Percentiles rank a stretch among this genome's conserved stretches.
These are phyloP conservation scores for Trichonephila inaurata DNA, from an alignment of 1,140 invertebrate species.

Conservation along the genomic window DNA sequence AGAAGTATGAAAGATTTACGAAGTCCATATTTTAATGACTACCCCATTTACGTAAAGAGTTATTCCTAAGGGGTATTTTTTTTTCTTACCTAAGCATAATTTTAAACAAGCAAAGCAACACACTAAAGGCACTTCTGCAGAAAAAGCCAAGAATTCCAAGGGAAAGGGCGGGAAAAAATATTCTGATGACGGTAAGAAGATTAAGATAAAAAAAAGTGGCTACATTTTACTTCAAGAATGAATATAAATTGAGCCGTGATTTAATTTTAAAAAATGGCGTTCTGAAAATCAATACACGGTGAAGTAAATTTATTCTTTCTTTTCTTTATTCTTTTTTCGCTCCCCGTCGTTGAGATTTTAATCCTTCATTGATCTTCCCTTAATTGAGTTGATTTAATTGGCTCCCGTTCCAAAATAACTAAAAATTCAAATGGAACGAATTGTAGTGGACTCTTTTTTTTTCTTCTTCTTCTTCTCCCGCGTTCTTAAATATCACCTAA, in stretches of 20 bases:
- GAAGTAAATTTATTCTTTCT: constrained; percentile 1
- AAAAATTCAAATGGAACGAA: constrained; percentile 15
- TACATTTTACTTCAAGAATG: constrained; percentile 6
- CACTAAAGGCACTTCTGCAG: background rate
- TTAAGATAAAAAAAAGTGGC: constrained; percentile 18
- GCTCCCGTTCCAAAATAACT: background rate
- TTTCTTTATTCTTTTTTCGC: background rate
- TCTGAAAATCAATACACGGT: constrained; percentile 19
- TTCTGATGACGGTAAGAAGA: constrained; percentile 19
- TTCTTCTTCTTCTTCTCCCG: background rate
- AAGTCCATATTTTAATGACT: background rate
- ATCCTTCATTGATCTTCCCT: constrained; percentile 15
- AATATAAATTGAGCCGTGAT: constrained; percentile 44
- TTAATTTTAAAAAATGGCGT: constrained; percentile 41
- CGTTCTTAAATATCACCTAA: background rate
- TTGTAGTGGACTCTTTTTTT: background rate
- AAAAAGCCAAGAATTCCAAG: background rate
- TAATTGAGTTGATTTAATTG: constrained; percentile 27
- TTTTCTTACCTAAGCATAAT: background rate
- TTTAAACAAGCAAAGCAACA: constrained; percentile 9
- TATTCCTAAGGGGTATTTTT: constrained; percentile 2
- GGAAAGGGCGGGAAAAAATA: background rate
- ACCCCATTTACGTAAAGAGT: constrained; percentile 1
- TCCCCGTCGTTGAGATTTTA: constrained; percentile 6
- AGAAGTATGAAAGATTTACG: background rate